Base-by-base conservation (phyloP, 2,797 vertebrate species). In the Ptychobarbus kaznakovi region DNA sequence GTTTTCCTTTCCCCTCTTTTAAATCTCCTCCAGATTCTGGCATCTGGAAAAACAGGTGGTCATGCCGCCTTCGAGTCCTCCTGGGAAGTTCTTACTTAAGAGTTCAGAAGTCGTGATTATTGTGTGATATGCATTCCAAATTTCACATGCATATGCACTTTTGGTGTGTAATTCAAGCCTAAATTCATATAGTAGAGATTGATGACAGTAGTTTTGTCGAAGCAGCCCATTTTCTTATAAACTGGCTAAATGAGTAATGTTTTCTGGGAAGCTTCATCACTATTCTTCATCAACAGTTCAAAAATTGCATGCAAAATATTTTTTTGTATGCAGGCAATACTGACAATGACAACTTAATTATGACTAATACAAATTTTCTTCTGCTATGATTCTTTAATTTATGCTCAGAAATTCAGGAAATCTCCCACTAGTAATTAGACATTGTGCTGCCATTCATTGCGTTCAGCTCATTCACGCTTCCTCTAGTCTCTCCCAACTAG, bases 41-140 rank as follows among this genome's bases (percentile, higher is more conserved):
- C 84, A 87, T 88, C 89, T 90, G 87, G 86, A 87, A 42, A 32
- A 87, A 44, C 87, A 87, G 87, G 53, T 76, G 80, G 69, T 81
- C 49, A 46, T 20, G 56, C 53, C 10, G 40, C 68, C 42, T 70
- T 69, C 63, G 16, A 46, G 65, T 69, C 18, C 74, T 77, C 32
- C 15, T 61, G 83, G 83, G 77, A 80, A 73, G 56, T 49, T 40
- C 11, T 16, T 40, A 56, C 61, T 84, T 85, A 80, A 70, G 51
- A 80, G 68, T 85, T 63, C 42, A 49, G 68, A 72, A 65, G 66
- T 28, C 5, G 1, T 35, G n/a, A 80, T 80, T 73, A 74, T 1
- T 15, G 49, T 73, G 68, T 40, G 68, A 85, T 63, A n/a, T n/a
- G 32, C 46, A 10, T 80, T 40, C 46, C 12, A 25, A 46, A 73